Conservation (phyloP, 1,140 invertebrate genomes). For the Coptotermes formosanus region DNA sequence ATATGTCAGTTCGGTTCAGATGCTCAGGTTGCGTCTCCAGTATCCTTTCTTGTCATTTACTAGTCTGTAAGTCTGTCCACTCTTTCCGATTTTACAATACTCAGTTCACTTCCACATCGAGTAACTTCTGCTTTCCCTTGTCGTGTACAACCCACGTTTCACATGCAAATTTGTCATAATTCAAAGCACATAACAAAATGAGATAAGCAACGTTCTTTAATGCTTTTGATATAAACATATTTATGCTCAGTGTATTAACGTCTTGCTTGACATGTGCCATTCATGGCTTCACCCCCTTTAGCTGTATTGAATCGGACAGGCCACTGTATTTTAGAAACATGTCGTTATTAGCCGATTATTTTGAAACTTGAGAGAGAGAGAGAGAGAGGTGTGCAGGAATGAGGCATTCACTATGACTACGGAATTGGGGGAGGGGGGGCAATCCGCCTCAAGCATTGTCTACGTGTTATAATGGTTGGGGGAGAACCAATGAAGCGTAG, state of each 20-base stretch:
- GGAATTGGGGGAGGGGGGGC: no score
- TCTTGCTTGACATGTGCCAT: neutral
- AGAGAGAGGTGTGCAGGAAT: neutral
- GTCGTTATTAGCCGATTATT: slow-evolving; percentile 1
- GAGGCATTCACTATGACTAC: neutral
- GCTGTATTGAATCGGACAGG: neutral
- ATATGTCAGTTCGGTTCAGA: no score
- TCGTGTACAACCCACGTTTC: no score
- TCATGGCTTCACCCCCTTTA: neutral
- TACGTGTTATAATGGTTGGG: slow-evolving; percentile 16
- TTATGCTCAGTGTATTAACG: neutral
- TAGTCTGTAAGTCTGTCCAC: no score
- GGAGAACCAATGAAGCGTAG: neutral
- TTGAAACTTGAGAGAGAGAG: neutral
- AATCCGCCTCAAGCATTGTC: neutral
- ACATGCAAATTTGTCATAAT: no score
- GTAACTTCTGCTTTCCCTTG: no score
- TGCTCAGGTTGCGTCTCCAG: no score
- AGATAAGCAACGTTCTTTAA: neutral
- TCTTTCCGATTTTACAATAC: no score
- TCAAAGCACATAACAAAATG: neutral
- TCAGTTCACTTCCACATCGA: no score
- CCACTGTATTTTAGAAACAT: neutral
- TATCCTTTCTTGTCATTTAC: no score
- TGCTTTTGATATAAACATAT: neutral